Percentiles rank a stretch among this genome's conserved stretches.
Conservation (phyloP, 2,797 vertebrate species). For the Carcharodon carcharias region DNA sequence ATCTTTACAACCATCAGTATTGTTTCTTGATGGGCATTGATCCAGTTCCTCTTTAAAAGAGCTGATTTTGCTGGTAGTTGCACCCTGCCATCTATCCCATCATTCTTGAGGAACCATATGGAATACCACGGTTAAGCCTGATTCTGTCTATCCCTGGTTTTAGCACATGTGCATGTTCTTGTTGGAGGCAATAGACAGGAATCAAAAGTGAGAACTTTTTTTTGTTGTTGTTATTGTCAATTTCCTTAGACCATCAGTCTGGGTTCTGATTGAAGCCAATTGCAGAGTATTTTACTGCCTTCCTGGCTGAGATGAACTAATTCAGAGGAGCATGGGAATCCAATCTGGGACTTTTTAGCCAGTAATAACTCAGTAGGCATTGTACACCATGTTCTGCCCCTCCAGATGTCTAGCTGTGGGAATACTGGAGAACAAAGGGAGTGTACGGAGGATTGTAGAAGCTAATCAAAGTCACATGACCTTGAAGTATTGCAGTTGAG, state of each 20-base stretch:
- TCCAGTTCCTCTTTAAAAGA: too few relatives aligned
- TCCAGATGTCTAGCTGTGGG: neutral
- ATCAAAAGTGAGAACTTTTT: neutral
- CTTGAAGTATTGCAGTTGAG: neutral
- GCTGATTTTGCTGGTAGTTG: too few relatives aligned
- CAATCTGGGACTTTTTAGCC: neutral
- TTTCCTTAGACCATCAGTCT: neutral
- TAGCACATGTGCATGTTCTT: neutral
- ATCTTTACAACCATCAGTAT: too few relatives aligned
- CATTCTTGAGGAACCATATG: too few relatives aligned
- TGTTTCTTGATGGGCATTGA: too few relatives aligned
- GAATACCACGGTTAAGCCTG: neutral
- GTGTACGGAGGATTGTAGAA: neutral
- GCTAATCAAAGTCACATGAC: constrained; percentile 11
- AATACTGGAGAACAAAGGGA: neutral
- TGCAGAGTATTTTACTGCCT: neutral
- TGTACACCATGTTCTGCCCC: neutral
- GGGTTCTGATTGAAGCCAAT: neutral
- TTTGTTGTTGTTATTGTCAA: neutral
- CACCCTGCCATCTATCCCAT: too few relatives aligned
- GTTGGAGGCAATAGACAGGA: neutral
- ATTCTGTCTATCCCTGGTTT: neutral
- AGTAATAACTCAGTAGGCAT: neutral
- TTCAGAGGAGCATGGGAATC: neutral
- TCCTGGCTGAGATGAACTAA: neutral